Base-by-base conservation (phyloP, 1,140 invertebrate species). In the Bombus terrestris region DNA sequence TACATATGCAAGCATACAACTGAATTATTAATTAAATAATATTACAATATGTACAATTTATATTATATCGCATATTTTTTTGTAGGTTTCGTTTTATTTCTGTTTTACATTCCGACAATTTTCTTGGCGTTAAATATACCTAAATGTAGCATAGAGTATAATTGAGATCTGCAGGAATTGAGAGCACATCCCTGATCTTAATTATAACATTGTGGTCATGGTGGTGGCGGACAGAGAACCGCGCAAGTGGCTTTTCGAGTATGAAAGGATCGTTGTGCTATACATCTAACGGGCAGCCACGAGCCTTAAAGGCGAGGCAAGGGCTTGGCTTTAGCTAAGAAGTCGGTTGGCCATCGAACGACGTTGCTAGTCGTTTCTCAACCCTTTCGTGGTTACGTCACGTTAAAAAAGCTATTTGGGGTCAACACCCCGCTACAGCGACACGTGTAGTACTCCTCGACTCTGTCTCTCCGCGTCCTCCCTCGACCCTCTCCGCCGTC, bases 381-480 rank as follows among this genome's bases (percentile, higher is more conserved):
- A 95, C 94, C 94, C 94, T 95, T 94, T 91, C 91, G 92, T 91
- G 91, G 92, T 95, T 95, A 95, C 94, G 94, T 95, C 93, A 95
- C 92, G 91, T 92, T 92, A 91, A 94, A 94, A 94, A 94, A 95
- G 91, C 92, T 94, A 94, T 94, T 95, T 92, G 93, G 90, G 94
- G 93, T 94, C 93, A 94, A 94, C 91, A 94, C 93, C 94, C 94
- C 93, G 91, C 88, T 85, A 85, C 88, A 91, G 89, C 93, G 91
- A 93, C 91, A 92, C 92, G 93, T 93, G 91, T 92, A 93, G 88
- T 93, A 87, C 87, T 89, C 85, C 84, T 90, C 89, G 85, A 83
- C 62, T 86, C 82, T 91, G 89, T 88, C 91, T 92, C 91, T 32
- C 15, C 74, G 59, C 75, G 77, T 88, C 78, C 85, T 86, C 85